Evolutionary conservation across 2,797 vertebrate species (phyloP).

Genomic region (Tapirus indicus): DNA sequence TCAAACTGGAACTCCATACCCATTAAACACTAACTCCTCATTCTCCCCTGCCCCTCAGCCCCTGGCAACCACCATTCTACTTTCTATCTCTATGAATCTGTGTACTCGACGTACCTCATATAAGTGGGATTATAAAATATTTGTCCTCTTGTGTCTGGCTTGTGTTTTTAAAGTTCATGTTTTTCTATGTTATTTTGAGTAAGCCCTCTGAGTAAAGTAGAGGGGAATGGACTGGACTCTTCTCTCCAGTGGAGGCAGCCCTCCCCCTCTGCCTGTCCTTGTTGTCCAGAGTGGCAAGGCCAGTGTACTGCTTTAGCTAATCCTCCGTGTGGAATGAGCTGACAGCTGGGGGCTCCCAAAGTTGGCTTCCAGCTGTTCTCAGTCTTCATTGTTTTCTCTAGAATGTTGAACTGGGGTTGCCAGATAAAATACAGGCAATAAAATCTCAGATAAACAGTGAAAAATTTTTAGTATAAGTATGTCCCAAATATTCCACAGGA

Average conservation of each 20-base stretch:
- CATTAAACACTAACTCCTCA: neutral
- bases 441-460: neutral
- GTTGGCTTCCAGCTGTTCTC: constrained; percentile 68
- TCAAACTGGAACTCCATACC: neutral
- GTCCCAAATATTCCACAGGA: neutral
- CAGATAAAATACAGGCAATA: constrained; percentile 16
- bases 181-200: neutral
- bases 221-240: neutral
- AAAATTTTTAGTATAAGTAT: neutral
- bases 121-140: neutral
- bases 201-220: neutral
- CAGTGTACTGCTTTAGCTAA: neutral
- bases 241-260: neutral
- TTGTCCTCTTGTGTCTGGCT: neutral
- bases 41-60: rapidly evolving
- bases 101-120: neutral
- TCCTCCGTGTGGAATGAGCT: constrained; percentile 21
- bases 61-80: neutral
- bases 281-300: neutral
- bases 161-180: neutral
- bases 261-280: neutral
- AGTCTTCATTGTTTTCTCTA: neutral
- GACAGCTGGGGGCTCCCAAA: constrained; percentile 51
- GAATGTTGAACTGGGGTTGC: neutral
- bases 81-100: neutral